Evolutionary conservation across 2,797 vertebrate species (phyloP).

Genomic region (Spinibarbus caldwelli): DNA sequence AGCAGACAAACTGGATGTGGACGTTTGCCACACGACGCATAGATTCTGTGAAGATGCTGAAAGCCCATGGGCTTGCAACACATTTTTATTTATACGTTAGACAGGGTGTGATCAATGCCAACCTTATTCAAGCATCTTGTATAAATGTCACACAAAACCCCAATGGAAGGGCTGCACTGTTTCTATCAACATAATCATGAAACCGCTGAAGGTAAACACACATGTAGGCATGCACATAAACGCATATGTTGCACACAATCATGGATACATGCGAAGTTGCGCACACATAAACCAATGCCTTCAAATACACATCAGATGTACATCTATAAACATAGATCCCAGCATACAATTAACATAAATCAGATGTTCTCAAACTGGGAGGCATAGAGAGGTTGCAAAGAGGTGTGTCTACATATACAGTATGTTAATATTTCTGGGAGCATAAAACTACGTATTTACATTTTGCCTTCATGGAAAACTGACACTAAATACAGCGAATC

Average conservation of each 20-base stretch:
- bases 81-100: slow-evolving; percentile 66
- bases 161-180: slow-evolving; percentile 49
- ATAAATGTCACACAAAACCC: slow-evolving; percentile 70
- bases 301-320: slow-evolving; percentile 23
- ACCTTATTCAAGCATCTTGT: slow-evolving; percentile 54
- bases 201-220: slow-evolving; percentile 44
- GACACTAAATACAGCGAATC: background rate
- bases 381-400: background rate
- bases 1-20: slow-evolving; percentile 21
- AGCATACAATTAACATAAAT: slow-evolving; percentile 56
- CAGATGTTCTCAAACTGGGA: slow-evolving; percentile 10
- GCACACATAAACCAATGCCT: slow-evolving; percentile 9
- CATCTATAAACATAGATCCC: slow-evolving; percentile 8
- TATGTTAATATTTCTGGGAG: background rate
- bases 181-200: slow-evolving; percentile 59
- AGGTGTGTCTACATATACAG: background rate
- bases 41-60: slow-evolving; percentile 28
- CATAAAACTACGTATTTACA: background rate
- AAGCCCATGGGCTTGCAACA: slow-evolving; percentile 39
- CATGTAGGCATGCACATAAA: slow-evolving; percentile 33
- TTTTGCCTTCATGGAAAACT: slow-evolving; percentile 2
- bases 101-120: slow-evolving; percentile 63
- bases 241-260: slow-evolving; percentile 27
- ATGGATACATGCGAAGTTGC: background rate
- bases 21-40: slow-evolving; percentile 38